A percentile compares a stretch with the other conserved stretches of the same genome.
Evolutionary conservation across 2,888 invertebrate species (phyloP).

Genomic region (Dynastes grantii): DNA sequence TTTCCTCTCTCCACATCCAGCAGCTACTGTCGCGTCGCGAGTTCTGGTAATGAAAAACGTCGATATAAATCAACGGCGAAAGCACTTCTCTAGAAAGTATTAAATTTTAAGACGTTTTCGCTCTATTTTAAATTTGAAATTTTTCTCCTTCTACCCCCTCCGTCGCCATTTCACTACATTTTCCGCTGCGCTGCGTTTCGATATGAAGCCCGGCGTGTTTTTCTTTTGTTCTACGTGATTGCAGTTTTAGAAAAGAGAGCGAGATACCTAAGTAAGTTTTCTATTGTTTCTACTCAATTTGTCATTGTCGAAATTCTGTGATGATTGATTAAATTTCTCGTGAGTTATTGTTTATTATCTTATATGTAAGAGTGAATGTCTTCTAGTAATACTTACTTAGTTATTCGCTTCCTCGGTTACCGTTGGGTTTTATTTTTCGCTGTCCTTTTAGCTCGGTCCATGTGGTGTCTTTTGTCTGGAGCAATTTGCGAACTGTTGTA

Average conservation of each 20-base stretch:
- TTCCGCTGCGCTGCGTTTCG: slow-evolving; percentile 32
- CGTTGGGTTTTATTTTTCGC: no score
- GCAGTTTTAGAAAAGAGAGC: background rate
- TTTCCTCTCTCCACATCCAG: slow-evolving; percentile 37
- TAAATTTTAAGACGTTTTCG: slow-evolving; percentile 58
- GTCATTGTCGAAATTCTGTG: background rate
- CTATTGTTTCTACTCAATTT: background rate
- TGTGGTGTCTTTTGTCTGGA: no score
- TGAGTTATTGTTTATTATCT: no score
- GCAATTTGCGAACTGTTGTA: no score
- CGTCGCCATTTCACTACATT: background rate
- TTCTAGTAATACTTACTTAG: no score
- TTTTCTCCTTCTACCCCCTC: slow-evolving; percentile 17
- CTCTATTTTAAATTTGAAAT: slow-evolving; percentile 51
- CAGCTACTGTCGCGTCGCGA: slow-evolving; percentile 36
- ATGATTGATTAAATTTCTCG: no score
- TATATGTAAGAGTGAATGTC: no score
- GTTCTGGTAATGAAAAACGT: slow-evolving; percentile 64
- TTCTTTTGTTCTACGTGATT: slow-evolving; percentile 20
- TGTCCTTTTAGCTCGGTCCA: no score
- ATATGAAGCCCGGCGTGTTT: slow-evolving; percentile 10
- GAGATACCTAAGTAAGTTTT: background rate
- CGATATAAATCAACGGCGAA: slow-evolving; percentile 61
- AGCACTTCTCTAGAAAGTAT: slow-evolving; percentile 58
- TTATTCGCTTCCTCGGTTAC: no score